phyloP scores from a whole-genome alignment of 2,797 vertebrate genomes.

The Acanthis flammea region DNA sequence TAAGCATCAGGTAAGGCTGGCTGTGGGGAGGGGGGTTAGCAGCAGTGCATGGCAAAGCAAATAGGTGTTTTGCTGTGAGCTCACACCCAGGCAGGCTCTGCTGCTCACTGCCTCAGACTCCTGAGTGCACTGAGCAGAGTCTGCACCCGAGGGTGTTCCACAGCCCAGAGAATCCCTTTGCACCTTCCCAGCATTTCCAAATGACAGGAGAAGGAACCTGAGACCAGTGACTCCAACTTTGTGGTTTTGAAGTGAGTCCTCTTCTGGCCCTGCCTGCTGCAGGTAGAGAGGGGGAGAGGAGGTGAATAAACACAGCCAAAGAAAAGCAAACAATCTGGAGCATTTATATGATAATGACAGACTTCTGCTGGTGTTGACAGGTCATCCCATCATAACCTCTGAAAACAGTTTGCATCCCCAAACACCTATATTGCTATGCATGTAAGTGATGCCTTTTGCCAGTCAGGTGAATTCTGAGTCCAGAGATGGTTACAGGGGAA shows the following conservation, averaged over 20 bases:
- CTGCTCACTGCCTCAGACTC: not conserved
- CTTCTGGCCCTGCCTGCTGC: not conserved
- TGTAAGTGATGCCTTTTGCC: not conserved
- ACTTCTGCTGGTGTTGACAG: conserved; percentile 54
- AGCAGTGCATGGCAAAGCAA: not conserved
- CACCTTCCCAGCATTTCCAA: not conserved
- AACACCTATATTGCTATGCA: conserved; percentile 50
- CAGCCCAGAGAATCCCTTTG: not conserved
- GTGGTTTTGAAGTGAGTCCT: not conserved
- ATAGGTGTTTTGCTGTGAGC: not conserved
- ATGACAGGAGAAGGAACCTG: not conserved
- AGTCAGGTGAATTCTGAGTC: not conserved
- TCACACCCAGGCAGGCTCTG: not conserved
- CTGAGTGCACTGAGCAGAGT: not conserved
- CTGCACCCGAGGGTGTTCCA: not conserved
- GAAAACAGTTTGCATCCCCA: conserved; percentile 44
- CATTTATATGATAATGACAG: conserved; percentile 58
- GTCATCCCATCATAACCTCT: conserved; percentile 54
- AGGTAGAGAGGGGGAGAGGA: not conserved
- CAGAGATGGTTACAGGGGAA: not conserved
- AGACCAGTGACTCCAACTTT: not conserved
- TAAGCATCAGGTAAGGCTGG: conserved; percentile 29
- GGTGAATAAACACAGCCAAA: not conserved
- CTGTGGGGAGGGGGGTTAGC: not conserved
- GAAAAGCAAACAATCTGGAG: not conserved